Base-by-base conservation (phyloP, 2,888 invertebrate genomes). In the Microchrysa polita region DNA sequence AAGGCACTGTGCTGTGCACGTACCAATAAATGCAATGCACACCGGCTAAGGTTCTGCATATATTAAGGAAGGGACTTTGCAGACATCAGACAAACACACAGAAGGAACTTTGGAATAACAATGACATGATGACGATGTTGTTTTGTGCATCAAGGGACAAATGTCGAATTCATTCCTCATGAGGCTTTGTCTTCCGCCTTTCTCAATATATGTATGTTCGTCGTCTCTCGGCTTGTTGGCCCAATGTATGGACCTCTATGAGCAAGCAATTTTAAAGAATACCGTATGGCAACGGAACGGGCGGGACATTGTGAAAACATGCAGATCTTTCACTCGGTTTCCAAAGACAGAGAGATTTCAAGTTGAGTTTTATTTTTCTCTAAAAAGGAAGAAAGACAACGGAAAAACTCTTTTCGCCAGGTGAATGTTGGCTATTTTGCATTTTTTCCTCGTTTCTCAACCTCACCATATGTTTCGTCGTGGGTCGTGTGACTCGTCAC, bases 81-180 rank as follows among this genome's bases (percentile, higher is more conserved):
- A 53, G 22, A 69, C 65, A 48, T 27, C 65, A 65, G 65, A 48
- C 65, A 65, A 65, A 65, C n/a, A n/a, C n/a, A n/a, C 65, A 65
- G 65, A 48, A 48, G 65, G 65, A 65, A 65, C 65, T 65, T 65
- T 20, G 65, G 65, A 65, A 65, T 65, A 65, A 65, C 65, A 65
- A 65, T 65, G 65, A 65, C 34, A 65, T 65, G 65, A 65, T 22
- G 65, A 65, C 42, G 65, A 65, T 65, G 65, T 44, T 65, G 44
- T 63, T 20, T 44, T 42, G 20, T 34, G 27, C 27, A 34, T n/a
- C 27, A 34, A 65, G 34, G 65, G 65, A 65, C 65, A 65, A 65
- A 65, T 65, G 65, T 65, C 65, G 65, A 65, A 65, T 65, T 65
- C 65, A 65, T 65, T 65, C 65, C 65, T 48, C 65, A 48, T 14